A percentile compares a stretch with the other conserved stretches of the same genome.
phyloP scores from a whole-genome alignment of 2,113 vertebrate genomes.

The Hylia prasina region DNA sequence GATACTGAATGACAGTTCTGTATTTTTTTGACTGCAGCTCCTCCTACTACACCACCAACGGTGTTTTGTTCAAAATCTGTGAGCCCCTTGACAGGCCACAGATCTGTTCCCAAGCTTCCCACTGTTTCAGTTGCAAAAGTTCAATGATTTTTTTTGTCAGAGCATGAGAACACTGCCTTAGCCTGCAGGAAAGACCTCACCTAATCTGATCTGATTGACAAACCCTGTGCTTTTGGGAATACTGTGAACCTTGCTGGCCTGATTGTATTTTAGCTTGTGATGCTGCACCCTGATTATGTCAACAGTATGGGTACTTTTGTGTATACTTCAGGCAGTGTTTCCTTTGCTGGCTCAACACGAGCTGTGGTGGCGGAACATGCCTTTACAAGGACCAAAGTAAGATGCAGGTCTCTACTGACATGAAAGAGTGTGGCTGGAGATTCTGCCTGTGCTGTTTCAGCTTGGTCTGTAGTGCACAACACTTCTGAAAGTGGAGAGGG shows the following conservation, averaged over 20 bases:
- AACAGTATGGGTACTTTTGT: neutral
- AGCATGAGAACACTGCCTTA: neutral
- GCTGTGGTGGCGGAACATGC: neutral
- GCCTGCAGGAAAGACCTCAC: neutral
- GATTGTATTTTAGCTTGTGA: neutral
- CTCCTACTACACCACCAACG: neutral
- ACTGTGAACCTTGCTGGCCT: neutral
- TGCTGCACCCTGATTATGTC: neutral
- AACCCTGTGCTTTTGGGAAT: neutral
- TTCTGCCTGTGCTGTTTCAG: neutral
- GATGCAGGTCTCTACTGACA: neutral
- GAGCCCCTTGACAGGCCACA: neutral
- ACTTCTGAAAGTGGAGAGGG: neutral
- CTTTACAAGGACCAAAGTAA: neutral
- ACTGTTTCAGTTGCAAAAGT: neutral
- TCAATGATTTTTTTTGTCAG: neutral
- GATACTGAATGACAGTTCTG: neutral
- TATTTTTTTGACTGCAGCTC: neutral
- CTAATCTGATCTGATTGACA: neutral
- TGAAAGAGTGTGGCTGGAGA: neutral
- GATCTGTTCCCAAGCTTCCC: neutral
- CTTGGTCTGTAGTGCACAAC: neutral
- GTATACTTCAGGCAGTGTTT: neutral
- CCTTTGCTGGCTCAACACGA: neutral
- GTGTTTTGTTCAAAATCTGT: neutral